These are phyloP conservation scores for Nemopilema nomurai DNA, from an alignment of 30 jellyfish, hydroid and myxozoan species.

Conservation along the genomic window DNA sequence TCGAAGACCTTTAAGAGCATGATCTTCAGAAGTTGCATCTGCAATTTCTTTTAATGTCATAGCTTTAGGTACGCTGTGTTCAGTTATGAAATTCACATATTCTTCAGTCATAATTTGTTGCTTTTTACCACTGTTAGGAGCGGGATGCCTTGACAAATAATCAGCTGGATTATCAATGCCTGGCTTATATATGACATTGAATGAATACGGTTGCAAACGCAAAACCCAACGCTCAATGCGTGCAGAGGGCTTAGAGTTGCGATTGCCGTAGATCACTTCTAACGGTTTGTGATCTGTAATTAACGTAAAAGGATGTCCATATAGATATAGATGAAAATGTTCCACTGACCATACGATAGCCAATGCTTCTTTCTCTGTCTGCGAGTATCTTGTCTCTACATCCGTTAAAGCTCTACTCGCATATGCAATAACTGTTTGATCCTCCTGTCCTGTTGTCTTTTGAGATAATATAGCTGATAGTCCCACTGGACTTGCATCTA, in stretches of 20 bases:
- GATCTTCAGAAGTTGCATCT: constrained; percentile 52
- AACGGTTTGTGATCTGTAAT: no score
- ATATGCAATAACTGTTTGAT: constrained; percentile 28
- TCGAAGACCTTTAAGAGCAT: constrained; percentile 25
- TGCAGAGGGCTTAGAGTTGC: constrained; percentile 47
- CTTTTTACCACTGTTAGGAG: constrained; percentile 11
- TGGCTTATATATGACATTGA: constrained; percentile 33
- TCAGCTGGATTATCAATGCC: constrained; percentile 58
- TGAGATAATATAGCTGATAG: constrained; percentile 35
- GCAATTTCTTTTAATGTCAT: constrained; percentile 55
- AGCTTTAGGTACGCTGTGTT: constrained; percentile 60
- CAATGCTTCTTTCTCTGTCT: no score
- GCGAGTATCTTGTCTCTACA: constrained; percentile 27
- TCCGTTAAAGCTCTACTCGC: constrained; percentile 40
- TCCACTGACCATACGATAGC: no score
- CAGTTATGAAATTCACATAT: constrained; percentile 38
- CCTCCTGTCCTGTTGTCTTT: background rate
- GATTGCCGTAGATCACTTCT: constrained; percentile 39
- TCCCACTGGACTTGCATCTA: constrained; percentile 58
- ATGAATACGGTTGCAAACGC: constrained; percentile 55
- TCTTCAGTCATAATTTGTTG: constrained; percentile 53
- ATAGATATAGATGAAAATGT: no score
- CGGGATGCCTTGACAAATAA: constrained; percentile 57
- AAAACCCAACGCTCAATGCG: constrained; percentile 55
- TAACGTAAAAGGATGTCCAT: no score